phyloP scores from a whole-genome alignment of 2,113 vertebrate genomes.

The Mustelus asterias region DNA sequence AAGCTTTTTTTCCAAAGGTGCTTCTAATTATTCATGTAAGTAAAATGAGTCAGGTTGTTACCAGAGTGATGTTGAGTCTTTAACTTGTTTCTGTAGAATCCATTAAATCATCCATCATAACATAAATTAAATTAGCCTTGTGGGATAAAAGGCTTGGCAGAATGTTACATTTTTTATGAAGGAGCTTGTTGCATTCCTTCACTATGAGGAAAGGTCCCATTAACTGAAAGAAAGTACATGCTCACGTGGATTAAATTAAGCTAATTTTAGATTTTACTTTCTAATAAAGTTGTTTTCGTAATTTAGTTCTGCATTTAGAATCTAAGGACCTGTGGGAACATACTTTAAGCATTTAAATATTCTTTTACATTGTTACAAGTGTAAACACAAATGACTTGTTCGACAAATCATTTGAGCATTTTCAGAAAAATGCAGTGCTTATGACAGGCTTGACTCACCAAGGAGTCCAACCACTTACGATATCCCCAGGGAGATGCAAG shows the following conservation, averaged over 20 bases:
- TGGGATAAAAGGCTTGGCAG: slow-evolving; percentile 52
- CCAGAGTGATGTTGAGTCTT: slow-evolving; percentile 37
- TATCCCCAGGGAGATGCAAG: background rate
- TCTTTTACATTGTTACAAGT: slow-evolving; percentile 43
- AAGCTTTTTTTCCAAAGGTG: background rate
- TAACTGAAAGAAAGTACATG: slow-evolving; percentile 58
- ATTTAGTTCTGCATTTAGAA: slow-evolving; percentile 56
- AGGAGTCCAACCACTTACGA: background rate
- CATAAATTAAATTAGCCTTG: slow-evolving; percentile 53
- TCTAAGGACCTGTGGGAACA: slow-evolving; percentile 53
- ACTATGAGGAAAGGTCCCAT: slow-evolving; percentile 51
- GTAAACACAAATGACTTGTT: background rate
- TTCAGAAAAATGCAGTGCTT: background rate
- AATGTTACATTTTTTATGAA: slow-evolving; percentile 52
- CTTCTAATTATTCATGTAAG: slow-evolving; percentile 47
- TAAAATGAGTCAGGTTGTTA: slow-evolving; percentile 41
- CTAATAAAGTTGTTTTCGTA: slow-evolving; percentile 65
- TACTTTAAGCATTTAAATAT: slow-evolving; percentile 53
- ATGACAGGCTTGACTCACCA: background rate
- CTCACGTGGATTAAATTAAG: slow-evolving; percentile 76
- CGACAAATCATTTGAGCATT: background rate
- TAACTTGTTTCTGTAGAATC: slow-evolving; percentile 46
- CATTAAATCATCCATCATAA: slow-evolving; percentile 51
- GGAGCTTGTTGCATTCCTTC: slow-evolving; percentile 47
- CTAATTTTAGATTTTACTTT: slow-evolving; percentile 73